A percentile compares a stretch with the other conserved stretches of the same genome.
Evolutionary conservation across 2,797 vertebrate genomes (phyloP).

Genomic region (Chelonia mydas): DNA sequence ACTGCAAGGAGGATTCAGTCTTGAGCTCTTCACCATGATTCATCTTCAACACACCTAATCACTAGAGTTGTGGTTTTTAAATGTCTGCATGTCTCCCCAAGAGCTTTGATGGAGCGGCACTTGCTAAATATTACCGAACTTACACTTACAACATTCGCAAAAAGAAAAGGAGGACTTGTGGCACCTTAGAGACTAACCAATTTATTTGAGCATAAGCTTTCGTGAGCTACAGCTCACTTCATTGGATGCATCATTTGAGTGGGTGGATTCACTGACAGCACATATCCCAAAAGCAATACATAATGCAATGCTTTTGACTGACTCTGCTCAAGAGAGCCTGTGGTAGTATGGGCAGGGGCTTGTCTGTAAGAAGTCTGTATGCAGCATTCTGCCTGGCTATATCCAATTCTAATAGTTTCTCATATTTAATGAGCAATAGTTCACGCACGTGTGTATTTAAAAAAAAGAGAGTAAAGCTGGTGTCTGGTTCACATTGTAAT

Average conservation of each 20-base stretch:
- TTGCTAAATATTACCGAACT: neutral
- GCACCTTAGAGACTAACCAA: too few species aligned
- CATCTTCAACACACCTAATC: neutral
- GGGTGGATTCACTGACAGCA: neutral
- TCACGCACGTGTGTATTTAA: neutral
- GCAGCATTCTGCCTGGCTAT: neutral
- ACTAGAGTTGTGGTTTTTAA: neutral
- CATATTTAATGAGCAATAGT: rapidly evolving
- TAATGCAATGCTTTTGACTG: rapidly evolving
- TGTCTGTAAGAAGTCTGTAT: neutral
- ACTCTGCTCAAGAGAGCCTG: neutral
- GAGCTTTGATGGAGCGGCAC: neutral
- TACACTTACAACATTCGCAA: too few species aligned
- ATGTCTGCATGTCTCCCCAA: neutral
- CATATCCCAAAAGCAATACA: rapidly evolving
- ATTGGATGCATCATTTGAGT: rapidly evolving
- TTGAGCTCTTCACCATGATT: neutral
- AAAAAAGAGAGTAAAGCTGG: neutral
- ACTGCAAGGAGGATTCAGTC: rapidly evolving
- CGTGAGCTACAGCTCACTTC: too few species aligned
- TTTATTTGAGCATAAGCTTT: too few species aligned
- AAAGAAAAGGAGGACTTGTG: too few species aligned
- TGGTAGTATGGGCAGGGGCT: neutral
- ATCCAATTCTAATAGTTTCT: rapidly evolving
- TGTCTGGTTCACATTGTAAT: neutral